Base-by-base conservation (phyloP, 1,140 invertebrate genomes). In the Kradibia gibbosae region DNA sequence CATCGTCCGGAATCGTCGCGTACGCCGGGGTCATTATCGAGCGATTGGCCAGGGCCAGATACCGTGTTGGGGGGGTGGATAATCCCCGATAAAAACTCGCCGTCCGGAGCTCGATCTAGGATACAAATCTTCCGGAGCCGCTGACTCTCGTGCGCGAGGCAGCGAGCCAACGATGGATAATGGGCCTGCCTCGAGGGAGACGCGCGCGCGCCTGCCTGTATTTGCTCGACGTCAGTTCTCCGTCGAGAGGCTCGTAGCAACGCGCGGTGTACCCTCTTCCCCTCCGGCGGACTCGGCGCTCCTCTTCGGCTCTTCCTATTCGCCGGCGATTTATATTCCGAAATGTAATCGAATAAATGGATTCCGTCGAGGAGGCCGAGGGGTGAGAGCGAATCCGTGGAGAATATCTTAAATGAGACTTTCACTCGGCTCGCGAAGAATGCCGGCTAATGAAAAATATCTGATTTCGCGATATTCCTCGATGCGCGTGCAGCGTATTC, bases 11-110 rank as follows among this genome's bases (percentile, higher is more conserved):
- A 15, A 60, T 60, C 15, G 53, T 55, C 53, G 25, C 53, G 53
- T 55, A 55, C 53, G 4, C 45, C 7, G 53, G 22, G 22, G 53
- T n/a, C 13, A 25, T 55, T 55, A 25, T n/a, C 2, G 22, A 5
- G 3, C 53, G 31, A 75, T 60, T 57, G 45, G 73, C 34, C 34
- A 22, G 34, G 53, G 34, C 2, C 22, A 55, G 53, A 55, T 53
- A 57, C 8, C 17, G 17, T 53, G 11, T 2, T 15, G 50, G n/a
- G n/a, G n/a, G n/a, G n/a, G n/a, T n/a, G n/a, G n/a, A n/a, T 60
- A 60, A 75, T 57, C 73, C 48, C 74, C 3, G 11, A 42, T 45
- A 55, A 45, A 76, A 76, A 76, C 28, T 60, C 55, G 20, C 74
- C 55, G 22, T 60, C 45, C 45, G 28, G 31, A 20, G 17, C 10